Conservation (phyloP, 2,797 vertebrate species). For the Protonibea diacanthus region DNA sequence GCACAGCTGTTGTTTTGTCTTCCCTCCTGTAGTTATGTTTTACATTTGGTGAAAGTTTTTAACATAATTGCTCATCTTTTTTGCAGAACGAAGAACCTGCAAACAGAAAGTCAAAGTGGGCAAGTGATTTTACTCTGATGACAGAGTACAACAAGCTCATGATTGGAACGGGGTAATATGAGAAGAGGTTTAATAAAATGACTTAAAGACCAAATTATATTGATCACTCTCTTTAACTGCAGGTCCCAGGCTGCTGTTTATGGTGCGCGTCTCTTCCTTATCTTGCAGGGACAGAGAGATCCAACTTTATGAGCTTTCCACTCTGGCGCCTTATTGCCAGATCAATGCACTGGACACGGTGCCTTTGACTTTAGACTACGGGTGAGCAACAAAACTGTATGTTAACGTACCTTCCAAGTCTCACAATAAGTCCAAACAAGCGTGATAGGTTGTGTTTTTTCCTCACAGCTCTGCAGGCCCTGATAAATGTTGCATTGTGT, state of each 20-base stretch:
- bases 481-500: constrained; percentile 87
- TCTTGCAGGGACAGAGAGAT: constrained; percentile 85
- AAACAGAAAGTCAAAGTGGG: constrained; percentile 80
- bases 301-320: constrained; percentile 87
- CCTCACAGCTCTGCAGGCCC: constrained; percentile 73
- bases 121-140: constrained; percentile 84
- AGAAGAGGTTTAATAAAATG: constrained; percentile 8
- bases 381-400: constrained; percentile 74
- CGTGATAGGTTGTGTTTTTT: constrained; percentile 4
- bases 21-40: not conserved
- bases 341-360: constrained; percentile 84
- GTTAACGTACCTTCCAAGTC: not conserved
- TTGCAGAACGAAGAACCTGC: constrained; percentile 73
- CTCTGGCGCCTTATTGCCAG: constrained; percentile 87
- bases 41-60: not conserved
- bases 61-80: not conserved
- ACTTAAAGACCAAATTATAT: constrained; percentile 4
- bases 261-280: constrained; percentile 9
- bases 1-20: not conserved
- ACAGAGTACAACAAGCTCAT: constrained; percentile 84
- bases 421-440: not conserved
- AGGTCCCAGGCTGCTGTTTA: constrained; percentile 10
- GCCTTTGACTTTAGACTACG: constrained; percentile 85
- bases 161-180: constrained; percentile 78
- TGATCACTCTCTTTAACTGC: not conserved